A percentile compares a stretch with the other conserved stretches of the same genome.
Conservation (phyloP, 2,888 invertebrate genomes). For the Tinea trinotella region DNA sequence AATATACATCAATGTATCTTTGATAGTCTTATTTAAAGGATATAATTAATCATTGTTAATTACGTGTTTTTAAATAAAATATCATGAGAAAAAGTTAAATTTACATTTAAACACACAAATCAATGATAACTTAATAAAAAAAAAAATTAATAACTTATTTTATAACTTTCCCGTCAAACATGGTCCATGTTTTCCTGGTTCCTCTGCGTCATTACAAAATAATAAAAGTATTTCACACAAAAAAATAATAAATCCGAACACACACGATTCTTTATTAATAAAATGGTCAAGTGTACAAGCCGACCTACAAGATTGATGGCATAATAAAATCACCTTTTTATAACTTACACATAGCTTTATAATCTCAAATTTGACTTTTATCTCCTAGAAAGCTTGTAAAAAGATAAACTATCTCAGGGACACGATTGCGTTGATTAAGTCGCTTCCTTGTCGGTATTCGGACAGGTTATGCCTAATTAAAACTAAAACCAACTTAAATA, state of each 20-base stretch:
- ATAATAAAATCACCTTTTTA: conserved; percentile 63
- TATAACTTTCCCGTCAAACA: conserved; percentile 5
- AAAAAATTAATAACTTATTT: neutral
- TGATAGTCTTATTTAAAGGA: too few species aligned
- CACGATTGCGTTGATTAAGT: conserved; percentile 58
- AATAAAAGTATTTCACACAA: conserved; percentile 24
- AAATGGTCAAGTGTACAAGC: conserved; percentile 27
- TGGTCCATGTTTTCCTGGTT: neutral
- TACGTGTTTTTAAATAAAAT: too few species aligned
- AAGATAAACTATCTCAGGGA: conserved; percentile 56
- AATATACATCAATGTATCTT: too few species aligned
- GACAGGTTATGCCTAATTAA: conserved; percentile 8
- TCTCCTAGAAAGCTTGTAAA: conserved; percentile 59
- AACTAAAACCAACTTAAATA: conserved; percentile 10
- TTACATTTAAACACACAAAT: too few species aligned
- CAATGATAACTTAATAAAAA: too few species aligned
- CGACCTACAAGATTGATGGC: conserved; percentile 63
- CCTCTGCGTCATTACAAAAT: conserved; percentile 23
- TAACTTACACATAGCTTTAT: conserved; percentile 58
- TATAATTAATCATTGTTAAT: too few species aligned
- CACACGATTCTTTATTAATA: conserved; percentile 35
- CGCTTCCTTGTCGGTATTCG: conserved; percentile 13
- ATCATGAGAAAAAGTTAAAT: too few species aligned
- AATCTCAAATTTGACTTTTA: conserved; percentile 64
- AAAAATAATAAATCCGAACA: conserved; percentile 31